Conservation (phyloP, 2,797 vertebrate genomes). For the Schizopygopsis malacanthus region DNA sequence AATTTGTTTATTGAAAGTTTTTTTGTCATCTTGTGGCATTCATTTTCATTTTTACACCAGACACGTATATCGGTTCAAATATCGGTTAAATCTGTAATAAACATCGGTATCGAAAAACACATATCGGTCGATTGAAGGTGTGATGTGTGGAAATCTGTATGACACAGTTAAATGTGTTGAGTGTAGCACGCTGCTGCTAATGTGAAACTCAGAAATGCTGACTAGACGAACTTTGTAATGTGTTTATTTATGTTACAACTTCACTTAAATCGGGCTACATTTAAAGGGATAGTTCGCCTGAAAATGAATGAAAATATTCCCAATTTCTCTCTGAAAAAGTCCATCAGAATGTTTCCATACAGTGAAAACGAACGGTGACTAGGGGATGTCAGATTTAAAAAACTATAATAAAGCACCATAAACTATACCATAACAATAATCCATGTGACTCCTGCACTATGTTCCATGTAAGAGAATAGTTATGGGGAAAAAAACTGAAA, state of each 20-base stretch:
- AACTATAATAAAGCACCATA: neutral
- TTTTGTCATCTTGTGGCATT: no score
- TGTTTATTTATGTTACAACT: constrained; percentile 2
- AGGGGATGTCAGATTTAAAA: neutral
- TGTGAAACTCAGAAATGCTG: constrained; percentile 2
- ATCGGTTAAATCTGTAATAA: no score
- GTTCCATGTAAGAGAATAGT: neutral
- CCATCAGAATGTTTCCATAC: neutral
- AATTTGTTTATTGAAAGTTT: no score
- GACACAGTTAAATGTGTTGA: constrained; percentile 34
- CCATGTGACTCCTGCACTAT: neutral
- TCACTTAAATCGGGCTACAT: neutral
- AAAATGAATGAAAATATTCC: neutral
- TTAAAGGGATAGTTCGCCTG: neutral
- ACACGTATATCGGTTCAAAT: no score
- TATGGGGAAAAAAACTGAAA: neutral
- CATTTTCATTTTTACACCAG: no score
- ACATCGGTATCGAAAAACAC: no score
- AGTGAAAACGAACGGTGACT: neutral
- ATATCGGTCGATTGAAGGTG: no score
- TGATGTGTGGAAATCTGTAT: neutral
- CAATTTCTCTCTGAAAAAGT: no score
- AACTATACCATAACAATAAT: neutral
- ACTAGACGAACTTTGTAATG: neutral
- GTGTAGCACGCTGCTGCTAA: constrained; percentile 12